A percentile compares a stretch with the other conserved stretches of the same genome.
These are phyloP conservation scores for Listronotus bonariensis DNA, from an alignment of 1,140 invertebrate genomes.

Conservation along the genomic window DNA sequence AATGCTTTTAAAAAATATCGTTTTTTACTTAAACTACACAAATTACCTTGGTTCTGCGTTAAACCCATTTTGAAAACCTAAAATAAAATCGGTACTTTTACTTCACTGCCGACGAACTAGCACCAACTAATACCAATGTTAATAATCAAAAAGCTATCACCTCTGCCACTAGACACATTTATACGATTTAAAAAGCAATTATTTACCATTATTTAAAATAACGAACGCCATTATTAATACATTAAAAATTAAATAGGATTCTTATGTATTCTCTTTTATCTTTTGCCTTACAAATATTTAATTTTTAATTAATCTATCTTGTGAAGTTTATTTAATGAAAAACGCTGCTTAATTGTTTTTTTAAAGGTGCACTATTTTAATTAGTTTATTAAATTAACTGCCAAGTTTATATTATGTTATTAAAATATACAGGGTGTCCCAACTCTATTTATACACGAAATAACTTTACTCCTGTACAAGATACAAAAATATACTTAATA, in stretches of 20 bases:
- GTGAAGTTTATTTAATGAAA: conserved; percentile 13
- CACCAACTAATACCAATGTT: too few relatives aligned
- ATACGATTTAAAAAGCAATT: conserved; percentile 26
- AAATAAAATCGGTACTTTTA: too few relatives aligned
- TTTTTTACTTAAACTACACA: too few relatives aligned
- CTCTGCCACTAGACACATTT: conserved; percentile 17
- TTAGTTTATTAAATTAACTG: conserved; percentile 10
- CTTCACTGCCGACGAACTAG: too few relatives aligned
- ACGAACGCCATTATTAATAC: conserved; percentile 21
- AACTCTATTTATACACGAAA: too few relatives aligned
- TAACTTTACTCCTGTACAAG: too few relatives aligned
- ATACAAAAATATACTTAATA: too few relatives aligned
- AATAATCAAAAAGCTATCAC: conserved; percentile 17
- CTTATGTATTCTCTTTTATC: conserved; percentile 23
- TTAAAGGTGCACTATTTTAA: conserved; percentile 25
- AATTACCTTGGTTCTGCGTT: too few relatives aligned
- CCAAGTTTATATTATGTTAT: conserved; percentile 15
- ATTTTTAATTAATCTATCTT: conserved; percentile 15
- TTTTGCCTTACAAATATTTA: conserved; percentile 29
- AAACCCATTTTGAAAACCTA: too few relatives aligned
- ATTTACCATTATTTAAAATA: conserved; percentile 26
- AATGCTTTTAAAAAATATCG: too few relatives aligned
- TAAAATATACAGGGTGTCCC: conserved; percentile 8
- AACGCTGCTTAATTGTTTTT: conserved; percentile 17
- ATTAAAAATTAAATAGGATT: conserved; percentile 28